Percentiles rank a stretch among this genome's conserved stretches.
Evolutionary conservation across 2,888 invertebrate genomes (phyloP).

Genomic region (Melanargia galathea): DNA sequence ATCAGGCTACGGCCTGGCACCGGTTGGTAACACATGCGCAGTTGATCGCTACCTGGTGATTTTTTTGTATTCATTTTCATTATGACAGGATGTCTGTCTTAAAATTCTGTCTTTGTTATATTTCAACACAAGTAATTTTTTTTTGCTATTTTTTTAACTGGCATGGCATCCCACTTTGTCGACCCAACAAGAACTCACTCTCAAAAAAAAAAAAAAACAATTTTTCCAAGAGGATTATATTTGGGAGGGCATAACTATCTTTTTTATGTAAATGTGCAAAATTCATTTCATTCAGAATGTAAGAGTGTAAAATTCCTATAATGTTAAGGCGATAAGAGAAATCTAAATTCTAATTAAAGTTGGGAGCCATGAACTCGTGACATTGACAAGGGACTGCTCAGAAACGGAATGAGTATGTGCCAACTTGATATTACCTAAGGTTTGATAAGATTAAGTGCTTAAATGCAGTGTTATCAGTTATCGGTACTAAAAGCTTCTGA

Average conservation of each 20-base stretch:
- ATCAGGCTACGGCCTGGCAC: too few species aligned
- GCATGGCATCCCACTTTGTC: too few species aligned
- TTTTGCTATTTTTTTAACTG: too few species aligned
- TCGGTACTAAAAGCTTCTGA: not conserved
- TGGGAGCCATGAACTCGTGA: constrained; percentile 34
- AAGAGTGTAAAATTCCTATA: constrained; percentile 26
- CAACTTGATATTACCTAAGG: constrained; percentile 23
- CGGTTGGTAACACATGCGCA: too few species aligned
- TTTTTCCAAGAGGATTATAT: not conserved
- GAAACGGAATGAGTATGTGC: constrained; percentile 26
- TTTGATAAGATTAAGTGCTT: constrained; percentile 17
- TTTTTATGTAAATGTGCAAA: constrained; percentile 18
- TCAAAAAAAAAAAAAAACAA: not conserved
- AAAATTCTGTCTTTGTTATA: too few species aligned
- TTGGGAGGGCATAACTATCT: not conserved
- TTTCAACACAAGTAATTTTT: too few species aligned
- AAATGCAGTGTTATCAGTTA: not conserved
- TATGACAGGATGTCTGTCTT: too few species aligned
- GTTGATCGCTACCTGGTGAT: too few species aligned
- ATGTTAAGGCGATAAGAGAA: constrained; percentile 25
- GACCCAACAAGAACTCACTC: not conserved
- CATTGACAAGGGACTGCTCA: constrained; percentile 34
- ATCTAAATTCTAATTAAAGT: constrained; percentile 34
- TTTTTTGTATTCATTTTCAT: too few species aligned
- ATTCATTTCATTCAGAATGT: constrained; percentile 11